A percentile compares a stretch with the other conserved stretches of the same genome.
These are phyloP conservation scores for Mugil cephalus DNA, from an alignment of 2,113 vertebrate genomes.

Conservation along the genomic window DNA sequence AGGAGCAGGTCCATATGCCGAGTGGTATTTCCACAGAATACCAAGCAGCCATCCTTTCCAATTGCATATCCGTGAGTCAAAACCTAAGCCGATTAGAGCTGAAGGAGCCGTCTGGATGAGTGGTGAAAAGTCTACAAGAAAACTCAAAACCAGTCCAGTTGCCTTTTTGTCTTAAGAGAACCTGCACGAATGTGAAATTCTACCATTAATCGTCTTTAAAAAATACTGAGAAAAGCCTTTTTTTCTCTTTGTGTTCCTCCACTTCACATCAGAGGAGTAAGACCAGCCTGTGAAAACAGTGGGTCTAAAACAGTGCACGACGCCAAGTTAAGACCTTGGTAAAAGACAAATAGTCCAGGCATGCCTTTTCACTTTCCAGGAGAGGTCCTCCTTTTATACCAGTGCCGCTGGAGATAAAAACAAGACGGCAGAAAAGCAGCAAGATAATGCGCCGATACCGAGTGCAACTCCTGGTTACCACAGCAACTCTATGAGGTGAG, in stretches of 20 bases:
- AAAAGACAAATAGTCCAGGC: slow-evolving; percentile 54
- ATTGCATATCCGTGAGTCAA: slow-evolving; percentile 18
- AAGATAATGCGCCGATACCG: slow-evolving; percentile 35
- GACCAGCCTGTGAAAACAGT: slow-evolving; percentile 63
- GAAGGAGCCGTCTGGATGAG: too few species aligned
- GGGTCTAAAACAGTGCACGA: slow-evolving; percentile 41
- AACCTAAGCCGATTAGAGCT: too few species aligned
- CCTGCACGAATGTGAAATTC: slow-evolving; percentile 64
- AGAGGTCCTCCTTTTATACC: slow-evolving; percentile 22
- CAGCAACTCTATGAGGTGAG: slow-evolving; percentile 72
- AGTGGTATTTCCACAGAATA: slow-evolving; percentile 36
- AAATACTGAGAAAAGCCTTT: slow-evolving; percentile 39
- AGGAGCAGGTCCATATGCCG: slow-evolving; percentile 43
- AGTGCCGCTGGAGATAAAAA: slow-evolving; percentile 63
- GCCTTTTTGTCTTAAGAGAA: slow-evolving; percentile 38
- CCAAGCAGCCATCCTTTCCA: slow-evolving; percentile 49
- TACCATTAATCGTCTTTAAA: slow-evolving; percentile 66
- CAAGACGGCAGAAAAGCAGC: slow-evolving; percentile 27
- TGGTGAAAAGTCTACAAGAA: too few species aligned
- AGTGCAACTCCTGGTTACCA: slow-evolving; percentile 59
- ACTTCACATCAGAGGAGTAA: slow-evolving; percentile 38
- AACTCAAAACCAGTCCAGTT: too few species aligned
- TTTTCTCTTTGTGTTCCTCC: slow-evolving; percentile 1
- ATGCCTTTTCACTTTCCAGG: slow-evolving; percentile 49
- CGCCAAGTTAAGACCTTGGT: slow-evolving; percentile 45